Evolutionary conservation across 2,797 vertebrate genomes (phyloP), one percentile per base, ranked within the genome.

Genomic region (Sarcophilus harrisii): DNA sequence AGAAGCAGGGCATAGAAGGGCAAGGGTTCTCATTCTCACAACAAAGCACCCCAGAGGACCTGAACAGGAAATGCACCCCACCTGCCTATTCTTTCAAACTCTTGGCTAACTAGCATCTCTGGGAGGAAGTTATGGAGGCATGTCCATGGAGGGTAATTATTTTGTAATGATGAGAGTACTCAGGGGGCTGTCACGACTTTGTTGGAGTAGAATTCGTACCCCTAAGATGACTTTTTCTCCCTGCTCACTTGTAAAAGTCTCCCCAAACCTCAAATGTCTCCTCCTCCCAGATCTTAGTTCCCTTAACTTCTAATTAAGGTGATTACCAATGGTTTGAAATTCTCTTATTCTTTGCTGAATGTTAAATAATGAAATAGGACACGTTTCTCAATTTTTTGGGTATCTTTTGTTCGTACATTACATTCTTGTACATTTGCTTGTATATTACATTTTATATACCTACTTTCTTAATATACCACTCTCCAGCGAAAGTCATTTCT

Each of bases 1-100:
- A 97, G 96, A 97, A 97, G 97, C 91, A 24, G 95, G 96, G 95
- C 92, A 96, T 81, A 94, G 94, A 97, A 97, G 97, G 97, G 95
- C 96, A 96, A 89, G 87, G 29, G 52, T 92, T 73, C 5, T 28
- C 90, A 96, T 92, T 91, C 91, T 62, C 59, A 94, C 96, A 96
- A 97, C 58, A 94, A 91, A 94, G 95, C 90, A 90, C n/a, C 55
- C 95, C 14, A 8, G 81, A 95, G 60, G 93, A 91, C 90, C 92
- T 55, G 95, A 94, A 89, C 95, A 94, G 94, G 96, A 96, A 95
- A 95, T 27, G 5, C 90, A 94, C 96, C 97, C 97, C 97, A 90
- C 62, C 21, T 94, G 90, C 58, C 92, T 3, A 90, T 94, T 93
- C 91, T 93, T 59, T 94, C 45, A 24, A 58, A 30, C 90, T 55